Evolutionary conservation across 2,888 invertebrate genomes (phyloP), one percentile per base, ranked within the genome.

Genomic region (Phortica okadai): DNA sequence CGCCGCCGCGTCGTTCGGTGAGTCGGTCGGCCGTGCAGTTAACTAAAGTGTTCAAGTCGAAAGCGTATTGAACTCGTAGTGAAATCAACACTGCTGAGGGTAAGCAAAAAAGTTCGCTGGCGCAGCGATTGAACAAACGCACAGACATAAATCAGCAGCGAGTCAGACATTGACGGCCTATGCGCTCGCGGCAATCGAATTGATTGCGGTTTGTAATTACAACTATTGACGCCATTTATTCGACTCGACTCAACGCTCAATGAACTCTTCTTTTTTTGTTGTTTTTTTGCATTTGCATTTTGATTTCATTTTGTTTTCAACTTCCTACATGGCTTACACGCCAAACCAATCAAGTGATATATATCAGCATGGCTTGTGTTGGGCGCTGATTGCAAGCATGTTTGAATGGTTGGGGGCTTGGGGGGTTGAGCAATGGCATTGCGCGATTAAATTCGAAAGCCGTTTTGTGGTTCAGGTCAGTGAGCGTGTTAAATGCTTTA

Each of bases 201-300:
- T 66, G 66, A 66, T 66, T 66, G 66, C 10, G 66, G 66, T 66
- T 66, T 66, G 42, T 66, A 66, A 66, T 66, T 66, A 66, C 42
- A 42, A 42, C 66, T 41, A 66, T 66, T 66, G 66, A 66, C 33
- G 33, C n/a, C 42, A 66, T 66, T 66, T 66, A 59, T 59, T 59
- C 59, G 16, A 59, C 14, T 8, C 50, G 2, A 11, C 62, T 16
- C 58, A 6, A 50, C 33, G 33, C 33, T 33, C 3, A 2, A 33
- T 33, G 33, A 5, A 33, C 33, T 33, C 33, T 73, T 76, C 56
- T 64, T 78, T 70, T 45, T 78, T 64, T 56, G 6, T 25, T 25
- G 7, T 74, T 74, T 77, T 76, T 42, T 73, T 77, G 73, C 76
- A 74, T 44, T 76, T 75, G 69, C 64, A 76, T 54, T 41, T 79